Evolutionary conservation across 2,888 invertebrate genomes (phyloP).

Genomic region (Horisme vitalbata): DNA sequence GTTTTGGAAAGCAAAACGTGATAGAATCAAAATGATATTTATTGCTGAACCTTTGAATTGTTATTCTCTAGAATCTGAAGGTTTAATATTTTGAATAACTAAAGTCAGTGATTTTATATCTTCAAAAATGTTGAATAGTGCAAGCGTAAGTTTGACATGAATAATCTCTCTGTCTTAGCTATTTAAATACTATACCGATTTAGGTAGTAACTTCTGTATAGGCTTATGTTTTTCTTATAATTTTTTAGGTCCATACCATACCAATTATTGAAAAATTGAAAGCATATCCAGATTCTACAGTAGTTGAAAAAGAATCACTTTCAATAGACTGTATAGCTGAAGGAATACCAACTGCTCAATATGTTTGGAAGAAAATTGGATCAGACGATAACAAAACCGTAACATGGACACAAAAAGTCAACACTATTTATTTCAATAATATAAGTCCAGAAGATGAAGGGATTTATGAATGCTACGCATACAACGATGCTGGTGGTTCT

Average conservation of each 20-base stretch:
- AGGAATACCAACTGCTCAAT: slow-evolving; percentile 58
- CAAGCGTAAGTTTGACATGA: too few relatives aligned
- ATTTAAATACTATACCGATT: too few relatives aligned
- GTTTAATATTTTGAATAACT: too few relatives aligned
- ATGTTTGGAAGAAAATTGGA: slow-evolving; percentile 53
- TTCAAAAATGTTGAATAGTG: too few relatives aligned
- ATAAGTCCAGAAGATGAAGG: slow-evolving; percentile 54
- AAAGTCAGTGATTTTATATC: too few relatives aligned
- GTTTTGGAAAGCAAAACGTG: too few relatives aligned
- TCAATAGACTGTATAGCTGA: slow-evolving; percentile 58
- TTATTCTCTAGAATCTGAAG: too few relatives aligned
- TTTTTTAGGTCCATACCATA: slow-evolving; percentile 51
- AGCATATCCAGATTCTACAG: slow-evolving; percentile 44
- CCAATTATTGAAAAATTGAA: slow-evolving; percentile 52
- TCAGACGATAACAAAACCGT: slow-evolving; percentile 21
- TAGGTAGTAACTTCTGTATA: too few relatives aligned
- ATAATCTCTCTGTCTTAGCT: too few relatives aligned
- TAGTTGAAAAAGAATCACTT: slow-evolving; percentile 46
- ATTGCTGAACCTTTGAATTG: too few relatives aligned
- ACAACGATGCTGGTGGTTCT: slow-evolving; percentile 53
- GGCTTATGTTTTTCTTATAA: too few relatives aligned
- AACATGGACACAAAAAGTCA: slow-evolving; percentile 48
- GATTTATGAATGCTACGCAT: slow-evolving; percentile 59
- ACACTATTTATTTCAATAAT: slow-evolving; percentile 51
- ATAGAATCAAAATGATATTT: too few relatives aligned